Base-by-base conservation (phyloP, 2,888 invertebrate genomes). In the Andrena hattorfiana region DNA sequence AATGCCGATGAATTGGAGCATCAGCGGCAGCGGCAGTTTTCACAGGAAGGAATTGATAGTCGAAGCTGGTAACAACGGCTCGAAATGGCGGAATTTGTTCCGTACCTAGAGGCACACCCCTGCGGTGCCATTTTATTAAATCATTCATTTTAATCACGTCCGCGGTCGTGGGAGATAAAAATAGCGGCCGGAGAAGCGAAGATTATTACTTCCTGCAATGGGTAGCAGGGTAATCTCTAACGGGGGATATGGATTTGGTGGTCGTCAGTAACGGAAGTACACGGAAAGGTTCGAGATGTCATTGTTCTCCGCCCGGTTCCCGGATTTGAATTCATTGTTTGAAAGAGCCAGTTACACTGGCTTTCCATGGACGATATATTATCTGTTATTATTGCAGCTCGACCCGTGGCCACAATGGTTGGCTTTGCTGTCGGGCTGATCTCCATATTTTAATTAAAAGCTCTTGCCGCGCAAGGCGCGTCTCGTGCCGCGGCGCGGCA, bases 381-480 rank as follows among this genome's bases (percentile, higher is more conserved):
- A 93, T 93, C 93, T 90, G 92, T 92, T 93, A 93, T 93, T 93
- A 93, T 93, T 92, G 89, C 92, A 92, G 92, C 89, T 72, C 88
- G 87, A 88, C 91, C 90, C 89, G 87, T 83, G 84, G 67, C 85
- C 84, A 88, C 92, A 93, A 92, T 92, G 88, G 91, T 85, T 76
- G 90, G 92, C 91, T 93, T 92, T 91, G 83, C 85, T 54, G 63
- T 56, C 28, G 77, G 73, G 79, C 90, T 92, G 91, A 93, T 93
- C 93, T 93, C 92, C 93, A 92, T 92, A 92, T 93, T 93, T 93
- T 93, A 93, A 93, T 93, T 93, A 93, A 93, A 93, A 90, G 89
- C 90, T 81, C 87, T 91, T 83, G 88, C 72, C 75, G 81, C 78
- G 71, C 76, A 78, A 67, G 84, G 84, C 77, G 83, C 72, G 67